phyloP scores from a whole-genome alignment of 2,888 invertebrate species.

The Lycophotia porphyrea region DNA sequence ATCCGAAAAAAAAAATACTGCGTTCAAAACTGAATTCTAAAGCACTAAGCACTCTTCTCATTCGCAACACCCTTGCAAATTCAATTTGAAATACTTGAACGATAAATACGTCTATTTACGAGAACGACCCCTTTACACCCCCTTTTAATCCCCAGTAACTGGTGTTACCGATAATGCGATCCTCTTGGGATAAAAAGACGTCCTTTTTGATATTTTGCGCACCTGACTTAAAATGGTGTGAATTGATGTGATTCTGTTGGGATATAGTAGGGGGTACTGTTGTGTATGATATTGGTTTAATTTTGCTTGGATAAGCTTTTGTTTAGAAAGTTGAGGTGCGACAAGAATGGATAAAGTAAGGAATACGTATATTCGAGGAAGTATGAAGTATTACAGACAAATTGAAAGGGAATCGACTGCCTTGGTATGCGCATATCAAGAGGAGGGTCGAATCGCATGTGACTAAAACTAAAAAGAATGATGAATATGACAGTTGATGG shows the following conservation, averaged over 20 bases:
- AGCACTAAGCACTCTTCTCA: slow-evolving; percentile 12
- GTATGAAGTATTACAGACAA: no score
- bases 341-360: no score
- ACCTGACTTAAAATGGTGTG: slow-evolving; percentile 51
- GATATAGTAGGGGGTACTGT: background rate
- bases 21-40: slow-evolving; percentile 34
- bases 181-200: slow-evolving; percentile 34
- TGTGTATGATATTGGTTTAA: background rate
- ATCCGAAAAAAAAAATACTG: no score
- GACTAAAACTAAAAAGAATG: no score
- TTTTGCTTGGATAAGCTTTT: background rate
- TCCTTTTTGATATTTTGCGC: slow-evolving; percentile 60
- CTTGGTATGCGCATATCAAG: no score
- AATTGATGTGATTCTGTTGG: slow-evolving; percentile 9
- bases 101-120: slow-evolving; percentile 61
- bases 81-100: slow-evolving; percentile 55
- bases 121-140: slow-evolving; percentile 40
- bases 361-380: no score
- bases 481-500: no score
- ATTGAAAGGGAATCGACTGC: no score
- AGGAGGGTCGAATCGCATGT: no score
- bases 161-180: slow-evolving; percentile 47
- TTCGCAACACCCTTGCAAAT: slow-evolving; percentile 55
- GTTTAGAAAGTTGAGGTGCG: no score
- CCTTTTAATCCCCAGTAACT: slow-evolving; percentile 49